Base-by-base conservation (phyloP, 1,140 invertebrate genomes). In the Drosophila leontia region DNA sequence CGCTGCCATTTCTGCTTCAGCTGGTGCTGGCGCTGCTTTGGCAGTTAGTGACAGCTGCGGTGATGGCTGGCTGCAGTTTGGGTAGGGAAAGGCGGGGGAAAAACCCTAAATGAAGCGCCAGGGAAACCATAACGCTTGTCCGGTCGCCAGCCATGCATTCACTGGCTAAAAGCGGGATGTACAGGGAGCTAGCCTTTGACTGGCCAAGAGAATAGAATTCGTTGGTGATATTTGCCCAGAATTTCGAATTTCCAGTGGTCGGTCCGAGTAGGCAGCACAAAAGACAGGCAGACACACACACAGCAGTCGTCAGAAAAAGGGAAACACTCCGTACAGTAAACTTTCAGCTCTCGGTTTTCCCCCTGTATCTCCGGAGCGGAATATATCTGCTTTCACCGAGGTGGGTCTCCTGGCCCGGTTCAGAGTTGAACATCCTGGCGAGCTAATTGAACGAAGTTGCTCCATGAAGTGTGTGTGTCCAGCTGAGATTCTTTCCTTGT, bases 21-120 rank as follows among this genome's bases (percentile, higher is more conserved):
- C 47, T 53, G 56, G 35, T 57, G 45, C 45, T 47, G 32, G 62
- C 60, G 62, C 64, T 67, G 56, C 59, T 81, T 59, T 75, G 80
- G 77, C 84, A 87, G 85, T 87, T 90, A 87, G 84, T 87, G 84
- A 87, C 84, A 87, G 84, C 85, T 87, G 84, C 77, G 82, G 85
- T 76, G 76, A 75, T 39, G 53, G 50, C 50, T 72, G 74, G 56
- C 78, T 44, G 62, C 74, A 77, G 59, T 61, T 72, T 41, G 8
- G 15, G 15, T 2, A 5, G 26, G 26, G 8, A 0, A 29, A 50
- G 5, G 9, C 9, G 17, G 15, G 50, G 60, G 32, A 47, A 67
- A 53, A 71, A 41, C 59, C 55, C 45, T 4, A 65, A 72, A 48
- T 59, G 60, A 39, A 61, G 50, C 64, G 42, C 63, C 50, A 37